Percentiles rank a stretch among this genome's conserved stretches.
These are phyloP conservation scores for Odobenus rosmarus DNA, from an alignment of 2,113 vertebrate genomes.

Conservation along the genomic window DNA sequence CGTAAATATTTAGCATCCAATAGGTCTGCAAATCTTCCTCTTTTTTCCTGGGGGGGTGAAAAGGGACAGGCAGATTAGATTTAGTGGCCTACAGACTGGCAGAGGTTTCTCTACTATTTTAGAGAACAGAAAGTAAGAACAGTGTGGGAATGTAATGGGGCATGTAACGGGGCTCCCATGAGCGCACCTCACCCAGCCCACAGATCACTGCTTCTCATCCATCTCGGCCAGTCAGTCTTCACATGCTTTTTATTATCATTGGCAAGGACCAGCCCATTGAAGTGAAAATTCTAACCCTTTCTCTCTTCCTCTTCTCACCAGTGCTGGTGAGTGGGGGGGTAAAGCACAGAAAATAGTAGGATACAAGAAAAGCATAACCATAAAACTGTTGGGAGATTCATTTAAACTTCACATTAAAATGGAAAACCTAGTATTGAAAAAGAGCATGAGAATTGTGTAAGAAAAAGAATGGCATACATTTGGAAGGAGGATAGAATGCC, in stretches of 20 bases:
- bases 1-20: conserved; percentile 88
- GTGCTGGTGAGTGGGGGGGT: background rate
- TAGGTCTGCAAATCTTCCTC: conserved; percentile 91
- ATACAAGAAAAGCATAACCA: background rate
- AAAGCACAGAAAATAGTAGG: background rate
- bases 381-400: background rate
- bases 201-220: background rate
- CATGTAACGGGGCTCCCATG: fast-evolving
- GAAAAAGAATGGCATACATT: background rate
- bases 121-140: background rate
- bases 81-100: background rate
- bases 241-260: background rate
- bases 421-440: background rate
- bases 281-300: background rate
- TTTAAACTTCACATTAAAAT: background rate
- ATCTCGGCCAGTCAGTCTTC: background rate
- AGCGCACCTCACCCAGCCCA: background rate
- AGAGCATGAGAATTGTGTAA: too few species aligned
- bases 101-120: background rate
- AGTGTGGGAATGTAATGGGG: fast-evolving
- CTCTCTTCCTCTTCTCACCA: background rate
- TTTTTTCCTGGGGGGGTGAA: conserved; percentile 83
- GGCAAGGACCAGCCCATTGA: background rate
- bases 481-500: background rate
- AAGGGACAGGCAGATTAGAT: background rate